Percentiles rank a stretch among this genome's conserved stretches.
Evolutionary conservation across 2,888 invertebrate genomes (phyloP).

Genomic region (Catocala nupta): DNA sequence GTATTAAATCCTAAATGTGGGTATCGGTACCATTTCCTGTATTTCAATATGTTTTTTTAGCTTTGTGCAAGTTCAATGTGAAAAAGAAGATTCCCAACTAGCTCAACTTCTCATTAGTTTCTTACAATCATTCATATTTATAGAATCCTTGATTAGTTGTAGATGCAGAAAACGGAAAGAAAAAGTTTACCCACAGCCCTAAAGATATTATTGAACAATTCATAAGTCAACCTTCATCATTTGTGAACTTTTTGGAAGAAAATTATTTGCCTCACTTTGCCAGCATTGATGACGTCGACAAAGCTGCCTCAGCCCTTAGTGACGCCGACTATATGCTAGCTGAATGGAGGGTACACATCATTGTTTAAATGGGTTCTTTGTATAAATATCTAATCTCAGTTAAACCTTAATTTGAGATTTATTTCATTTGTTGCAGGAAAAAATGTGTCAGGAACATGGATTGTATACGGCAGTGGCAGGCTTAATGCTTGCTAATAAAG

Average conservation of each 20-base stretch:
- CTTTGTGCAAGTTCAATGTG: no score
- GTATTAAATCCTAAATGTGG: constrained; percentile 93
- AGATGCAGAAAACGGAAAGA: constrained; percentile 67
- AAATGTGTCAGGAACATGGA: constrained; percentile 86
- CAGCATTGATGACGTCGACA: constrained; percentile 87
- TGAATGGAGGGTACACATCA: constrained; percentile 88
- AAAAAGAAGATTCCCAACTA: no score
- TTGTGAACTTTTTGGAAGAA: constrained; percentile 90
- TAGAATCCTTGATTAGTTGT: constrained; percentile 50
- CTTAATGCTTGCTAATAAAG: constrained; percentile 90
- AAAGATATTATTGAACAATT: constrained; percentile 90
- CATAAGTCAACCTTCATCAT: constrained; percentile 89
- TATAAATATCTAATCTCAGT: no score
- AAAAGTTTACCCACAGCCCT: constrained; percentile 88
- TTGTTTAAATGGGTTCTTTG: not conserved
- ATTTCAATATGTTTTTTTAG: constrained; percentile 22
- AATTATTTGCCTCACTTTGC: constrained; percentile 92
- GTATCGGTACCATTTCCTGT: not conserved
- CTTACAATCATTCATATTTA: no score
- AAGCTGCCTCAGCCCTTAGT: constrained; percentile 90
- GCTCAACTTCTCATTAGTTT: no score
- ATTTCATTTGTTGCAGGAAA: constrained; percentile 67
- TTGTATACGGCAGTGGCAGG: constrained; percentile 90
- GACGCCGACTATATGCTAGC: constrained; percentile 90
- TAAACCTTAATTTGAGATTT: no score